Percentiles rank a stretch among this genome's conserved stretches.
Evolutionary conservation across 1,140 invertebrate genomes (phyloP).

Genomic region (Dendrolimus punctatus): DNA sequence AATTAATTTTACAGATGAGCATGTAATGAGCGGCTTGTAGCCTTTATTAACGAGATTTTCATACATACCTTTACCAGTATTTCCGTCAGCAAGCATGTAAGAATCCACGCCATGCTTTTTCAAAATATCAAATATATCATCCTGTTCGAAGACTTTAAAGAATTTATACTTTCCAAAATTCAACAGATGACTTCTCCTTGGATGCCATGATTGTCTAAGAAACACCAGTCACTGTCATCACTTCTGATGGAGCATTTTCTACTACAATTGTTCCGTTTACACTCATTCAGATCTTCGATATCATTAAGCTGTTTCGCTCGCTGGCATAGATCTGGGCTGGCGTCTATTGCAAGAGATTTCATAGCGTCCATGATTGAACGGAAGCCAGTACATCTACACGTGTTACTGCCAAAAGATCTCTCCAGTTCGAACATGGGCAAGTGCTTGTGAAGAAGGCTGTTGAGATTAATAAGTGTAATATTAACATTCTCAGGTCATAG

Average conservation of each 20-base stretch:
- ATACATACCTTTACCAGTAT: slow-evolving; percentile 73
- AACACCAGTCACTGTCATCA: slow-evolving; percentile 37
- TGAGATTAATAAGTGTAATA: slow-evolving; percentile 4
- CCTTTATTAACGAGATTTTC: too few relatives aligned
- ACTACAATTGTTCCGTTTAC: slow-evolving; percentile 27
- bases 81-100: slow-evolving; percentile 74
- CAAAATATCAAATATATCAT: slow-evolving; percentile 44
- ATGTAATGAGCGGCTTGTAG: too few relatives aligned
- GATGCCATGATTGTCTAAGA: slow-evolving; percentile 20
- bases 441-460: slow-evolving; percentile 50
- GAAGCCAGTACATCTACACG: slow-evolving; percentile 92
- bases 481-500: background rate
- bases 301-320: slow-evolving; percentile 60
- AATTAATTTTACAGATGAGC: too few relatives aligned
- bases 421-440: slow-evolving; percentile 81
- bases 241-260: slow-evolving; percentile 36
- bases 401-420: slow-evolving; percentile 85
- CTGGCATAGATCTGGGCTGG: slow-evolving; percentile 58
- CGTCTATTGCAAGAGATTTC: slow-evolving; percentile 81
- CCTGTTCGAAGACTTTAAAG: slow-evolving; percentile 37
- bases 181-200: slow-evolving; percentile 22
- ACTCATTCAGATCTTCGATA: slow-evolving; percentile 72
- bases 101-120: slow-evolving; percentile 26
- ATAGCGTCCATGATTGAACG: slow-evolving; percentile 88
- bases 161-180: slow-evolving; percentile 33